These are phyloP conservation scores for Characodon lateralis DNA, from an alignment of 2,797 vertebrate genomes.

Conservation along the genomic window DNA sequence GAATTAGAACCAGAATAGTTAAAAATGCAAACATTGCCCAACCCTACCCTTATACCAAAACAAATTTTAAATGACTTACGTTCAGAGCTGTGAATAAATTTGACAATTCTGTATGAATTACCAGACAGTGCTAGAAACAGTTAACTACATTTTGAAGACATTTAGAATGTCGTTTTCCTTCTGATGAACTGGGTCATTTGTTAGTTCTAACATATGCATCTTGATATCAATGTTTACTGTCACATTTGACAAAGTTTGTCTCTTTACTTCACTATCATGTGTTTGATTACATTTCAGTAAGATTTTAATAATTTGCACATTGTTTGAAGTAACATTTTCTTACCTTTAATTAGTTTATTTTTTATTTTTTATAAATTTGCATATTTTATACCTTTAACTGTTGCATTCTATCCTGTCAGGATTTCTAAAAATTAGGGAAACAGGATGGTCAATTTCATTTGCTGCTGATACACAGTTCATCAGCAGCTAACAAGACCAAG, in stretches of 20 bases:
- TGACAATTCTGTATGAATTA: conserved; percentile 12
- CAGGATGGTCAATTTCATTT: neutral
- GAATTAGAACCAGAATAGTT: no score
- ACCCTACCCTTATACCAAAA: no score
- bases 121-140: conserved; percentile 9
- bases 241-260: neutral
- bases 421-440: neutral
- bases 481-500: no score
- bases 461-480: neutral
- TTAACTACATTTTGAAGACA: conserved; percentile 15
- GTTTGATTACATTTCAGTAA: neutral
- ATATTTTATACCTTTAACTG: neutral
- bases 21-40: no score
- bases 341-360: no score
- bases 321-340: neutral
- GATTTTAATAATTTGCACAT: neutral
- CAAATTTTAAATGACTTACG: no score
- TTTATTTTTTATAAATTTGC: neutral
- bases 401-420: neutral
- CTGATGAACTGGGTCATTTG: conserved; percentile 6
- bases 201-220: neutral
- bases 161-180: conserved; percentile 8
- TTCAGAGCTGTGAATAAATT: no score
- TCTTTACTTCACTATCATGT: neutral
- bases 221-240: neutral